Evolutionary conservation across 1,140 invertebrate species (phyloP).

Genomic region (Dreissena polymorpha): DNA sequence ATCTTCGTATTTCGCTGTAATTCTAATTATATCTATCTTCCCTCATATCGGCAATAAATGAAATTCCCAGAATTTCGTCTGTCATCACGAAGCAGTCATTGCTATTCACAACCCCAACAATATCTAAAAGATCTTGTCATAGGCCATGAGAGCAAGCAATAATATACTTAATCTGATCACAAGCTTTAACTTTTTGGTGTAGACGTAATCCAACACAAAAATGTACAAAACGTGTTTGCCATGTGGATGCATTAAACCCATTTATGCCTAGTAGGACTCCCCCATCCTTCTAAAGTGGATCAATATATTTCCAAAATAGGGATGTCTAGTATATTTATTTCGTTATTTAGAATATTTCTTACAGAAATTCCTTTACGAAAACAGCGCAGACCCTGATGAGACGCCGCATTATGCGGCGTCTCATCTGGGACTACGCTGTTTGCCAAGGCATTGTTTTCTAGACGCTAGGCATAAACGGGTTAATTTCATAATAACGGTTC

Average conservation of each 20-base stretch:
- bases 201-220: neutral
- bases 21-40: conserved; percentile 46
- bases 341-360: too few species aligned
- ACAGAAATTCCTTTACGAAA: too few species aligned
- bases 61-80: conserved; percentile 8
- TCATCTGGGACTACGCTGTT: too few species aligned
- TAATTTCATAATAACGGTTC: too few species aligned
- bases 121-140: neutral
- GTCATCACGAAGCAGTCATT: conserved; percentile 6
- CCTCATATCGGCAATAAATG: conserved; percentile 14
- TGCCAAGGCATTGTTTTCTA: too few species aligned
- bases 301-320: conserved; percentile 18
- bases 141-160: conserved; percentile 7
- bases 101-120: neutral
- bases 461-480: too few species aligned
- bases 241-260: too few species aligned
- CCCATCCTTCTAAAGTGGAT: too few species aligned
- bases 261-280: too few species aligned
- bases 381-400: too few species aligned
- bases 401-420: too few species aligned
- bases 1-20: neutral
- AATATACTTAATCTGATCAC: conserved; percentile 9
- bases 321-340: too few species aligned
- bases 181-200: neutral
- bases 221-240: conserved; percentile 1